phyloP scores from a whole-genome alignment of 2,797 vertebrate genomes.

The Gouania willdenowi region DNA sequence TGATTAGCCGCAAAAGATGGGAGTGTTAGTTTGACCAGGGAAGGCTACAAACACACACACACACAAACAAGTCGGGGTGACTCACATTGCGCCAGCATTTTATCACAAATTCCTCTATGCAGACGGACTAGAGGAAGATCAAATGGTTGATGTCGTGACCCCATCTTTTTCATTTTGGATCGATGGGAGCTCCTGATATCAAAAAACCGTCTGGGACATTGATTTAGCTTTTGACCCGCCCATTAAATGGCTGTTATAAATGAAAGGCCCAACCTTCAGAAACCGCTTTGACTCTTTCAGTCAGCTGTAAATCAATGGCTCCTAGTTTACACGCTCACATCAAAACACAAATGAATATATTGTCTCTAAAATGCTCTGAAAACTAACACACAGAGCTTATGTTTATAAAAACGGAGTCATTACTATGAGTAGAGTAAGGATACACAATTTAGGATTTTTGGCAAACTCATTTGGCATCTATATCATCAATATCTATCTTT shows the following conservation, averaged over 20 bases:
- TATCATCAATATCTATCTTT: too few species aligned
- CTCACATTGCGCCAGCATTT: conserved; percentile 41
- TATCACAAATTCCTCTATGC: conserved; percentile 38
- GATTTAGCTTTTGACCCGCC: conserved; percentile 59
- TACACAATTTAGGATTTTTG: too few species aligned
- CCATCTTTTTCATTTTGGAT: conserved; percentile 56
- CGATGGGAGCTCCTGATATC: conserved; percentile 50
- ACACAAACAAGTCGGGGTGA: conserved; percentile 3
- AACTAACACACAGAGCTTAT: too few species aligned
- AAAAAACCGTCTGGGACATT: conserved; percentile 49
- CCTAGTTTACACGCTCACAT: background rate
- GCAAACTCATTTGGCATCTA: too few species aligned
- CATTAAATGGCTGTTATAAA: conserved; percentile 44
- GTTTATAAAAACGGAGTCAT: too few species aligned
- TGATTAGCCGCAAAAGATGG: conserved; percentile 38
- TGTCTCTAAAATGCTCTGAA: too few species aligned
- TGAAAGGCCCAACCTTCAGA: conserved; percentile 39
- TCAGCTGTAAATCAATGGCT: conserved; percentile 27
- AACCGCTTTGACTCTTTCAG: conserved; percentile 25
- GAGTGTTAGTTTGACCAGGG: conserved; percentile 37
- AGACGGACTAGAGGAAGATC: conserved; percentile 48
- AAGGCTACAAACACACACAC: conserved; percentile 9
- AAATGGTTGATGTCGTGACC: conserved; percentile 55
- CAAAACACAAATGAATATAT: background rate
- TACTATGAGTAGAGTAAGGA: too few species aligned